Base-by-base conservation (phyloP, 92 coral and sea anemone genomes). In the Parazoanthus atlanticus region DNA sequence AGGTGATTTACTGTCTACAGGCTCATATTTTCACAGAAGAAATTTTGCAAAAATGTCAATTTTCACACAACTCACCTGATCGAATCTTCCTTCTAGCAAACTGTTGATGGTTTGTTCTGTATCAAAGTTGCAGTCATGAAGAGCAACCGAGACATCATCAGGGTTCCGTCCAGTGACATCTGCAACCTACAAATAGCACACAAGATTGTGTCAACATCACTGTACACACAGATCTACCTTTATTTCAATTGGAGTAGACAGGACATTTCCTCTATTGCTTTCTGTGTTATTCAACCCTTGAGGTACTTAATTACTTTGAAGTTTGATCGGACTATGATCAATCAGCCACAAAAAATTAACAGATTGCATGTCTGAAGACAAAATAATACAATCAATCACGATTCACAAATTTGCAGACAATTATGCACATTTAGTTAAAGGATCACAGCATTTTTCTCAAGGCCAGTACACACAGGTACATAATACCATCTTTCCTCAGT, bases 101-200 rank as follows among this genome's bases (percentile, higher is more conserved):
- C 94, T 94, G 90, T 92, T 94, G 64, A 97, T 96, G 74, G 99
- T 92, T 47, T 93, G 89, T 78, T 94, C 98, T 43, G 96, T 92
- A 90, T 91, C 96, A 89, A 92, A 92, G 80, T 97, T 92, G 88
- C 94, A 95, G 86, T 97, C 99, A 90, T 97, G 97, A 32, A 97
- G 93, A 13, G 99, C 99, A 77, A 97, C 91, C 26, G 95, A 93
- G 43, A 95, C 98, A 32, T 91, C 98, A 89, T 97, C 99, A 28
- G 38, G 90, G 78, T 69, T 91, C 74, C 89, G 92, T n/a, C 98
- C 95, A 52, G 99, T 97, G 32, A 97, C 89, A 33, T 97, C 99
- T 79, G 95, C 92, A 78, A 97, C 98, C 99, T 97, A 58, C 19
- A 49, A 13, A 78, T 28, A 58, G 77, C 15, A 72, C 4, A 47